Percentiles rank a stretch among this genome's conserved stretches.
Conservation (phyloP, 2,797 vertebrate species). For the Euthynnus affinis region DNA sequence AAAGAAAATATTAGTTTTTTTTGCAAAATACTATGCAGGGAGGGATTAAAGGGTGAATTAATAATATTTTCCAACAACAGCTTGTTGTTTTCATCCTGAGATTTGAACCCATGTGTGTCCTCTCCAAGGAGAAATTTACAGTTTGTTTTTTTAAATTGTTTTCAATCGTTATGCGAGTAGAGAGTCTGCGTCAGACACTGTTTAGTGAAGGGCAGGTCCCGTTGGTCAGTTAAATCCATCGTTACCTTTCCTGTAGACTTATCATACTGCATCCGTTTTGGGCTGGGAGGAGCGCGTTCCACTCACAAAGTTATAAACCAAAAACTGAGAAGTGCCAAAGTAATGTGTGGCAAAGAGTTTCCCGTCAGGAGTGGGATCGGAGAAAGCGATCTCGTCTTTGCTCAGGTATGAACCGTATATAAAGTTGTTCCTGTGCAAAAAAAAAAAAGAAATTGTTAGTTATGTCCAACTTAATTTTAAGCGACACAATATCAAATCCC, state of each 20-base stretch:
- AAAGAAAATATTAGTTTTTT: constrained; percentile 82
- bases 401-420: constrained; percentile 97
- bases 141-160: constrained; percentile 18
- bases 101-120: constrained; percentile 77
- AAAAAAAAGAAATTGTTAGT: not conserved
- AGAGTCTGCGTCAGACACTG: constrained; percentile 53
- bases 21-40: constrained; percentile 79
- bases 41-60: constrained; percentile 81
- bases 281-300: constrained; percentile 77
- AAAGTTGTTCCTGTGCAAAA: constrained; percentile 93
- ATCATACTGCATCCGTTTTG: constrained; percentile 75
- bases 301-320: constrained; percentile 99
- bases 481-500: fast-evolving
- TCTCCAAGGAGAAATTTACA: constrained; percentile 72
- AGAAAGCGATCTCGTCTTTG: constrained; percentile 99
- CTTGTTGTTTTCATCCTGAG: constrained; percentile 87
- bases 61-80: constrained; percentile 75
- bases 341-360: constrained; percentile 98
- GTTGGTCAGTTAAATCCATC: constrained; percentile 35
- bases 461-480: not conserved
- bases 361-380: constrained; percentile 98
- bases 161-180: constrained; percentile 35
- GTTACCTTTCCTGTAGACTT: constrained; percentile 28
- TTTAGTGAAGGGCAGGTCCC: constrained; percentile 49
- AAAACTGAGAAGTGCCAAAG: constrained; percentile 97